Base-by-base conservation (phyloP, 2,888 invertebrate species). In the Hanleya hanleyi region DNA sequence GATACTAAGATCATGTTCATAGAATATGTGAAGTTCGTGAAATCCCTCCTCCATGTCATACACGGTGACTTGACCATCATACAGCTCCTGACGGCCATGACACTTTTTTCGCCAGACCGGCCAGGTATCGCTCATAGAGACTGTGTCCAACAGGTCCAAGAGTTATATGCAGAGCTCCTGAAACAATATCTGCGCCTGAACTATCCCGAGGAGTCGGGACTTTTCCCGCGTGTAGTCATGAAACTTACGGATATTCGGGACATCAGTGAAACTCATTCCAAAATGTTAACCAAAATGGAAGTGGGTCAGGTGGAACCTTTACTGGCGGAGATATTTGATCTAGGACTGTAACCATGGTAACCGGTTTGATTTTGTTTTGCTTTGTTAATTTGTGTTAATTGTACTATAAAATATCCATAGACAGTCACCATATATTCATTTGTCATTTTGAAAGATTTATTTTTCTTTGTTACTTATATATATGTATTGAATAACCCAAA, bases 271-370 rank as follows among this genome's bases (percentile, higher is more conserved):
- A 96, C 96, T 84, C 94, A 97, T 26, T 95, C 97, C 3, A 95
- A 95, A 66, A 96, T 97, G 49, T 96, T 97, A 91, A 92, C 97
- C 49, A 95, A 97, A 91, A 96, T 97, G 32, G 96, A 97, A 92
- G 96, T 97, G 36, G 93, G 94, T 77, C 94, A 95, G 87, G 95
- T 98, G 47, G 97, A 97, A 85, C 98, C 98, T 0, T 91, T 98
- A 64, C 92, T 98, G 1, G 95, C 97, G 90, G 98, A 98, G 92
- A 97, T 98, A 87, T 97, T 98, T 88, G 97, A 98, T 92, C 92
- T 98, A 57, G 57, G 57, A 15, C 57, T n/a, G n/a, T n/a, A n/a
- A n/a, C n/a, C n/a, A n/a, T n/a, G n/a, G n/a, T n/a, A n/a, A n/a
- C n/a, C n/a, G n/a, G n/a, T n/a, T n/a, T n/a, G n/a, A n/a, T n/a